Base-by-base conservation (phyloP, 2,888 invertebrate genomes). In the Synergus laeviventris region DNA sequence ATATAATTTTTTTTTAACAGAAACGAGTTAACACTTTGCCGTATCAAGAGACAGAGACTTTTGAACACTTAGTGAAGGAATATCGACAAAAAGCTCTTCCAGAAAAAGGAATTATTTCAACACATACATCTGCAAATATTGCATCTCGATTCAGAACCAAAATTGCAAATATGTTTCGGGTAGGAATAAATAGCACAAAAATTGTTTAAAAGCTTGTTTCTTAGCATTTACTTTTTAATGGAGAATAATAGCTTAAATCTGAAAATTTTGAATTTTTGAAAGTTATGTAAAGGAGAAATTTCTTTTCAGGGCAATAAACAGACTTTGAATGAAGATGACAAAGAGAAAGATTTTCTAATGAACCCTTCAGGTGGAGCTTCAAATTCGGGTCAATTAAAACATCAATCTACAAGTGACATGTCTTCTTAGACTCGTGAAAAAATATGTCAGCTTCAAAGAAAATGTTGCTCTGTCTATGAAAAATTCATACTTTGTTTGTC, bases 1-100 rank as follows among this genome's bases (percentile, higher is more conserved):
- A 31, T 31, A 31, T 31, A 31, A 31, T 31, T 0, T 2, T 31
- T 31, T 31, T 42, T 12, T 42, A 54, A 54, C 9, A 66, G 66
- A 78, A 78, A 74, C 77, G 59, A 31, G 76, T 78, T 21, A 78
- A 77, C 8, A 78, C 74, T 36, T 70, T 84, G 16, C 83, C 86
- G 1, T 87, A 87, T 77, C 87, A 88, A 66, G 85, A 85, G 60
- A 84, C 83, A 1, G 80, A 85, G 62, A 81, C 82, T 4, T 88
- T 83, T 36, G 84, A 77, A 73, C 79, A 82, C 12, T 80, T 88
- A 1, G 45, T 84, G 24, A 49, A 80, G 4, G 87, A 87, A 66
- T 84, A 86, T 79, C 79, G 77, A 76, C 73, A 64, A 64, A 82
- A 78, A 42, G 74, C 79, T 11, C 21, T 73, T 5, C 70, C 64